Evolutionary conservation across 2,797 vertebrate genomes (phyloP).

Genomic region (Thalassophryne amazonica): DNA sequence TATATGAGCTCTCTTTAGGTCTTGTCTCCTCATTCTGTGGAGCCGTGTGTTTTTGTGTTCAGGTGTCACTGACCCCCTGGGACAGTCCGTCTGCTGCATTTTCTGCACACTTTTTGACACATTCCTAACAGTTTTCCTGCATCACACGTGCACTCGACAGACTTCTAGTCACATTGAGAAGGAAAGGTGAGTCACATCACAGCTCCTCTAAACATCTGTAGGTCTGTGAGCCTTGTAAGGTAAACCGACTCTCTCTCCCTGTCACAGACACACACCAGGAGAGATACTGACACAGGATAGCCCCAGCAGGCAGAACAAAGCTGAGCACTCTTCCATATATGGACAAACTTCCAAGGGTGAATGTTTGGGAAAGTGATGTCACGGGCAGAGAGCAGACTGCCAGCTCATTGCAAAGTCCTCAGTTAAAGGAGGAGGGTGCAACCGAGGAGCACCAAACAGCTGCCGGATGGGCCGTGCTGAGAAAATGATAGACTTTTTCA

Average conservation of each 20-base stretch:
- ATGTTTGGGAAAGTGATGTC: constrained; percentile 76
- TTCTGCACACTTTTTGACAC: no score
- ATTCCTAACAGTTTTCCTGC: neutral
- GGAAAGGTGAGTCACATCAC: constrained; percentile 46
- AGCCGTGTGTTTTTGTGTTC: no score
- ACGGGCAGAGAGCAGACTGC: constrained; percentile 49
- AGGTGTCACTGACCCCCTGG: no score
- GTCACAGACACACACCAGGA: constrained; percentile 18
- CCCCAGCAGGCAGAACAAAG: constrained; percentile 58
- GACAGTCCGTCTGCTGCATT: no score
- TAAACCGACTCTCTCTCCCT: constrained; percentile 46
- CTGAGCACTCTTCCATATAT: constrained; percentile 72
- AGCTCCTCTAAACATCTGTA: constrained; percentile 47
- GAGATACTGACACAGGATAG: constrained; percentile 47
- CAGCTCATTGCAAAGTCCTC: constrained; percentile 49
- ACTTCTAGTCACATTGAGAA: constrained; percentile 26
- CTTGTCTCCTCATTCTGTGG: no score
- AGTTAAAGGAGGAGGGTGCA: constrained; percentile 33
- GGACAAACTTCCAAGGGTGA: constrained; percentile 76
- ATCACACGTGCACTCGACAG: neutral
- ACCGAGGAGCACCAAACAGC: constrained; percentile 1
- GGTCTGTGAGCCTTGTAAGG: constrained; percentile 76
- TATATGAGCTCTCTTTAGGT: no score
- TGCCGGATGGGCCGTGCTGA: neutral
- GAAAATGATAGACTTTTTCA: constrained; percentile 21